Conservation (phyloP, 2,888 invertebrate species). For the Lithophane leautieri region DNA sequence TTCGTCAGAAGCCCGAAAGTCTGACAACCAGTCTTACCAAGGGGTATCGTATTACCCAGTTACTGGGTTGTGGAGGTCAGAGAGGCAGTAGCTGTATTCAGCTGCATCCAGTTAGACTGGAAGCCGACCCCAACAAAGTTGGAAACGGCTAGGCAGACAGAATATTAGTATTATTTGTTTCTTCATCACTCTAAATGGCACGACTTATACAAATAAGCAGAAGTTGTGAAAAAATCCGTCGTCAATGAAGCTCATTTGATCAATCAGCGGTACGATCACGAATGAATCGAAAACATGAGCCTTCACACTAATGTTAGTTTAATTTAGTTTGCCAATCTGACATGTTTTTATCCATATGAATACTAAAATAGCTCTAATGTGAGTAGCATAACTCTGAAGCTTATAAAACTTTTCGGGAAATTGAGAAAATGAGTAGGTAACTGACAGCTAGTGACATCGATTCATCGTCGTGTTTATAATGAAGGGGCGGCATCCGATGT, state of each 20-base stretch:
- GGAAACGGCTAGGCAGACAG: no score
- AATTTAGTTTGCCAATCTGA: constrained; percentile 31
- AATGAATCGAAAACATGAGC: neutral
- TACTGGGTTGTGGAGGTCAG: no score
- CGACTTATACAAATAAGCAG: no score
- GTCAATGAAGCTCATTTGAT: neutral
- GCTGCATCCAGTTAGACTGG: no score
- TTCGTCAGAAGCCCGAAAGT: no score
- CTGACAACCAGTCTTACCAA: no score
- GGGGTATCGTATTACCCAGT: no score
- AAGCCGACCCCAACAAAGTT: no score
- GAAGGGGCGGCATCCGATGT: constrained; percentile 46
- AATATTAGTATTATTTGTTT: no score
- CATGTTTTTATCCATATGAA: constrained; percentile 8
- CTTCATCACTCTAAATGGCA: no score
- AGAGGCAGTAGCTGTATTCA: no score
- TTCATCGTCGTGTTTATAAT: constrained; percentile 66
- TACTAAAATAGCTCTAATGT: constrained; percentile 36
- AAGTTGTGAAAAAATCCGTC: neutral
- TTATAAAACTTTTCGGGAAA: constrained; percentile 38
- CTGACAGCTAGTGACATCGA: constrained; percentile 53
- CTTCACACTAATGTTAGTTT: constrained; percentile 24
- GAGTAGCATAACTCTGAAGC: constrained; percentile 10
- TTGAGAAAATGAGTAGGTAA: constrained; percentile 55
- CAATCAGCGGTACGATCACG: neutral